Base-by-base conservation (phyloP, 2,888 invertebrate species). In the Cancer borealis region DNA sequence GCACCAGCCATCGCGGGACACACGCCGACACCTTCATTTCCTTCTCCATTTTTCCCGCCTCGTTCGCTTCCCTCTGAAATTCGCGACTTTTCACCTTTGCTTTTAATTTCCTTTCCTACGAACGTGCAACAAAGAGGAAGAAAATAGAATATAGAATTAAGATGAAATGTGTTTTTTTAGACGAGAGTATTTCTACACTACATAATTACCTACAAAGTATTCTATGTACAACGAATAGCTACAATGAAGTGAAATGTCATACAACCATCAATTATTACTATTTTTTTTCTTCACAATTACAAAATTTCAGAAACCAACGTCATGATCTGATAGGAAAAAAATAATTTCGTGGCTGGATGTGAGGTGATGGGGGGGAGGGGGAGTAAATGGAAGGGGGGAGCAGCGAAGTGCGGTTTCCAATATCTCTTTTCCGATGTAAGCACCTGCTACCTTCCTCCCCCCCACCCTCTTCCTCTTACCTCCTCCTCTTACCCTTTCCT, bases 361-460 rank as follows among this genome's bases (percentile, higher is more conserved):
- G 73, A 73, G 73, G 73, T 73, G n/a, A 73, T n/a, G 73, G 73
- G 21, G 26, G 26, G 3, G 12, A 30, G 39, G 84, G 84, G 84
- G 14, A n/a, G 84, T 84, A 84, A 84, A 84, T 84, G 84, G 84
- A 84, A 84, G 39, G 84, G 84, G 84, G 84, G 84, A 84, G 84
- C 39, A 73, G n/a, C 21, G 73, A 73, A 73, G 73, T 84, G 84
- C 84, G 84, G 84, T 84, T 84, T 84, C 84, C 84, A 84, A 84
- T 84, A 84, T 84, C 84, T 84, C 39, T 39, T 84, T 84, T 84
- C 84, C 84, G 39, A 89, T 49, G 49, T 49, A 26, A 89, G 89
- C 89, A 49, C 47, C 89, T 49, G 89, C 39, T 49, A 49, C 89
- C 47, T 89, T 30, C 39, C 39, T 14, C 12, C 47, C 47, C 17